phyloP scores from a whole-genome alignment of 2,888 invertebrate species.

The Tenodera sinensis region DNA sequence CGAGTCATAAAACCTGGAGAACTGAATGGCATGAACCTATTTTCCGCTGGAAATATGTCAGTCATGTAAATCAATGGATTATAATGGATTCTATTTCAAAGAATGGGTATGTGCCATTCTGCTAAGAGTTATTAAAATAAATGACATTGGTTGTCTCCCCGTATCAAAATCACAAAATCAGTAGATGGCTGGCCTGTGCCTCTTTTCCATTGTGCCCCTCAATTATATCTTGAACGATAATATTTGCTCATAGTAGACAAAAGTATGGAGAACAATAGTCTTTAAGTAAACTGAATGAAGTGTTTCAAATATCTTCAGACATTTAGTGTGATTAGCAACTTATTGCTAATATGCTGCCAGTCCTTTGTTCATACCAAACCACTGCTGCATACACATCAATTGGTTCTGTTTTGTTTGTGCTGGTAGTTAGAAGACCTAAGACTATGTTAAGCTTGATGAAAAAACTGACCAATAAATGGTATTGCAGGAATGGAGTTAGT shows the following conservation, averaged over 20 bases:
- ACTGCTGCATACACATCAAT: background rate
- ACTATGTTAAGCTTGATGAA: background rate
- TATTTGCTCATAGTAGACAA: background rate
- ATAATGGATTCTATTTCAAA: too few relatives aligned
- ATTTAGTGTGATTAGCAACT: background rate
- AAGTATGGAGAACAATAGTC: background rate
- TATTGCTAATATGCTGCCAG: background rate
- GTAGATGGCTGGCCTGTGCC: too few relatives aligned
- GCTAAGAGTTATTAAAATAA: too few relatives aligned
- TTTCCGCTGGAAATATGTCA: too few relatives aligned
- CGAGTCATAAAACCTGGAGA: too few relatives aligned
- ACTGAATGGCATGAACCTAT: too few relatives aligned
- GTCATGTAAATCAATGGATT: too few relatives aligned
- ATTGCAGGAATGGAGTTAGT: conserved; percentile 90
- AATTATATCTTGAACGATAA: background rate
- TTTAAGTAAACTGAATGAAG: background rate
- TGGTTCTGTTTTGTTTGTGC: too few relatives aligned
- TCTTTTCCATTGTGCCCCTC: too few relatives aligned
- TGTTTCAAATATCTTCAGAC: background rate
- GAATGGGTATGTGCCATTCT: too few relatives aligned
- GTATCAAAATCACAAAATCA: too few relatives aligned
- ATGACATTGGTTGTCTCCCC: too few relatives aligned
- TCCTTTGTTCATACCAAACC: background rate
- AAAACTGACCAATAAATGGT: conserved; percentile 21
- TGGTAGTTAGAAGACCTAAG: background rate